These are phyloP conservation scores for Odontamblyopus lacepedii DNA, from an alignment of 2,797 vertebrate genomes.

Conservation along the genomic window DNA sequence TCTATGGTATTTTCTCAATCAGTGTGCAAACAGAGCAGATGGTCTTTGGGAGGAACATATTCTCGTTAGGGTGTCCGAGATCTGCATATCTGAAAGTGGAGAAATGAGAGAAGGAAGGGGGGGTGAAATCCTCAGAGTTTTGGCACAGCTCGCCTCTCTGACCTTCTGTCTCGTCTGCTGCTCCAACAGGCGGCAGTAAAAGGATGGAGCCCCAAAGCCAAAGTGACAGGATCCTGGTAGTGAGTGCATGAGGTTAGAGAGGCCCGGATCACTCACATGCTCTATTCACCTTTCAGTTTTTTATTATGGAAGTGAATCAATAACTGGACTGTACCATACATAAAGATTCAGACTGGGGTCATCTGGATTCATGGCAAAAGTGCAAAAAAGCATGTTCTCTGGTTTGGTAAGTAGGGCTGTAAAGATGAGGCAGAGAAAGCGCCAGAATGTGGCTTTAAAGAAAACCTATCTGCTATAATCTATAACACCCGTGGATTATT, in stretches of 20 bases:
- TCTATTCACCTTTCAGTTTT: constrained; percentile 57
- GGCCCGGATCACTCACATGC: constrained; percentile 52
- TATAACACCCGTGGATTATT: no score
- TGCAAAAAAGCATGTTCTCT: no score
- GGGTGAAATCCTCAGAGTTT: constrained; percentile 71
- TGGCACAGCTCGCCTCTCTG: constrained; percentile 76
- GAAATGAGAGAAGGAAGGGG: constrained; percentile 45
- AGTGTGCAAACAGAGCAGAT: constrained; percentile 75
- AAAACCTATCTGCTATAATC: no score
- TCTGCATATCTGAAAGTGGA: constrained; percentile 72
- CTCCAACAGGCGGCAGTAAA: constrained; percentile 62
- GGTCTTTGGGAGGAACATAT: constrained; percentile 78
- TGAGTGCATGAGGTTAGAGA: constrained; percentile 52
- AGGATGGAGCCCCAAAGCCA: constrained; percentile 58
- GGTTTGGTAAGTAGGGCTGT: no score
- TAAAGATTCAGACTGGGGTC: not conserved
- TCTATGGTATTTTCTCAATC: constrained; percentile 67
- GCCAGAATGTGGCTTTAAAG: no score
- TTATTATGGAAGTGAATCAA: constrained; percentile 10
- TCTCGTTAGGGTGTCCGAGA: constrained; percentile 78
- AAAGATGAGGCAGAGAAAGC: no score
- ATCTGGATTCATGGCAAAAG: no score
- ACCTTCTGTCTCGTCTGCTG: constrained; percentile 81
- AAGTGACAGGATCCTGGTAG: constrained; percentile 56
- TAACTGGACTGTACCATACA: not conserved